These are phyloP conservation scores for Xestia c-nigrum DNA, from an alignment of 2,888 invertebrate genomes.

Conservation along the genomic window DNA sequence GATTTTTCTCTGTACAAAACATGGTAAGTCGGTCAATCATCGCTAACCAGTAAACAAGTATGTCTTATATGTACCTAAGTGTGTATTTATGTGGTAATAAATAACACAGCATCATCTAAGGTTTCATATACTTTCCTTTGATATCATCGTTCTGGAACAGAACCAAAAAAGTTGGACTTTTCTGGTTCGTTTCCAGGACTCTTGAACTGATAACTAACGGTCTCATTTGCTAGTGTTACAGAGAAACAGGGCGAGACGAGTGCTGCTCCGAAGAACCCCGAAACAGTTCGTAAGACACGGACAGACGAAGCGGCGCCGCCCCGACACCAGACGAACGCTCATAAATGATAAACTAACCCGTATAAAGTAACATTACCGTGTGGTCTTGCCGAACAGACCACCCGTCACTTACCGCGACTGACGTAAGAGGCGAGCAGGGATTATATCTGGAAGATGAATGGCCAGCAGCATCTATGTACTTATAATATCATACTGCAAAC, in stretches of 20 bases:
- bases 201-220: slow-evolving; percentile 50
- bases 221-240: slow-evolving; percentile 26
- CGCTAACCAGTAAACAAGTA: slow-evolving; percentile 26
- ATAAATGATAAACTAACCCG: slow-evolving; percentile 79
- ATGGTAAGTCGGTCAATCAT: slow-evolving; percentile 32
- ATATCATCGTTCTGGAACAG: slow-evolving; percentile 41
- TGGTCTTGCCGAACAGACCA: slow-evolving; percentile 56
- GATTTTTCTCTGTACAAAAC: slow-evolving; percentile 25
- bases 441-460: slow-evolving; percentile 57
- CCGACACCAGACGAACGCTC: slow-evolving; percentile 75
- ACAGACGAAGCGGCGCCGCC: slow-evolving; percentile 81
- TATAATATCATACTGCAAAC: slow-evolving; percentile 25
- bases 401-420: slow-evolving; percentile 57
- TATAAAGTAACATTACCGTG: slow-evolving; percentile 67
- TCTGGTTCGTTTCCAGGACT: slow-evolving; percentile 48
- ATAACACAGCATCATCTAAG: slow-evolving; percentile 10
- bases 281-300: slow-evolving; percentile 67
- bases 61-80: not conserved
- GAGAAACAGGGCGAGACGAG: slow-evolving; percentile 56
- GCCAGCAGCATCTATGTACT: slow-evolving; percentile 34
- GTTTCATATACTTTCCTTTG: slow-evolving; percentile 6
- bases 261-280: slow-evolving; percentile 59
- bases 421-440: slow-evolving; percentile 53
- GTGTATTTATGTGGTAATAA: slow-evolving; percentile 20
- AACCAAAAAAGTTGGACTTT: slow-evolving; percentile 54